Base-by-base conservation (phyloP, 2,888 invertebrate species). In the Rhyacophila evoluta region DNA sequence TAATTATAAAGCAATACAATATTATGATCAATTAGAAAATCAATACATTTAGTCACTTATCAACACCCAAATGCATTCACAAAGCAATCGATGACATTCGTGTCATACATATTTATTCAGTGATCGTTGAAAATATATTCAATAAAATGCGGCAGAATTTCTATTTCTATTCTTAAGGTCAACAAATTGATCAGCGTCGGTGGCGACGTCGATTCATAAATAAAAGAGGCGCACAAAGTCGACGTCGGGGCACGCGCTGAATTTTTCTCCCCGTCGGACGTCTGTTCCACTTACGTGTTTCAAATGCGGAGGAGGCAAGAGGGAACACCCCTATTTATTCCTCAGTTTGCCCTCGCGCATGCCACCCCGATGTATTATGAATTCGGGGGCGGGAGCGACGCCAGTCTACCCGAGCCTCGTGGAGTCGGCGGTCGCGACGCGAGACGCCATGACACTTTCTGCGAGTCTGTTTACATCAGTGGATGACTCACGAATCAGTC, bases 321-420 rank as follows among this genome's bases (percentile, higher is more conserved):
- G 55, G 10, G 19, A 55, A 55, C 15, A 5, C 39, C 15, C 39
- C 39, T 4, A n/a, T 5, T 19, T 10, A 19, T 19, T 19, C 55
- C 55, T 12, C 25, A 19, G 15, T 19, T 10, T 55, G 55, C 19
- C 6, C 55, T 55, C 10, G 55, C 55, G 55, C 55, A 19, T 19
- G 55, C 55, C 41, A 19, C 25, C 41, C 41, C 12, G 19, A 19
- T 55, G 55, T 55, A 55, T 55, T 55, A 55, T 55, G 55, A 55
- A 55, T 55, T 25, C 55, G 55, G 55, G 55, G 55, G 55, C 55
- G 55, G 55, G 55, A 19, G 19, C 41, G 41, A 41, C 55, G 55
- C 55, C 55, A 55, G 55, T 55, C 55, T 19, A n/a, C 55, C 55
- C 55, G 55, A 55, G 55, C 19, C 55, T 55, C 55, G 55, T 19